phyloP scores from a whole-genome alignment of 2,113 vertebrate species.

The Merops nubicus region DNA sequence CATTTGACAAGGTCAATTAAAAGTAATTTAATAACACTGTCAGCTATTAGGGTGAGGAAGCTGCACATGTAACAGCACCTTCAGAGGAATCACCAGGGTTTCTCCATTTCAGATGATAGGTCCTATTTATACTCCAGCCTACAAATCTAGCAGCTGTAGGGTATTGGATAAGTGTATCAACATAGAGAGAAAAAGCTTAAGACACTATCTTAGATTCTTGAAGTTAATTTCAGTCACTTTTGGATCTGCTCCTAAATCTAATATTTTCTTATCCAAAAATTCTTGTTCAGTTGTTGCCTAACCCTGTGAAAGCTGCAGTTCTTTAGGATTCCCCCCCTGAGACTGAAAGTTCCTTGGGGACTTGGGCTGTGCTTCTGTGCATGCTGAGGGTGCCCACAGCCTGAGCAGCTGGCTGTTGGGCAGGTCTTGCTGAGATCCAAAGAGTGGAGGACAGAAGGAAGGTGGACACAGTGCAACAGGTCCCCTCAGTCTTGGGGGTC shows the following conservation, averaged over 20 bases:
- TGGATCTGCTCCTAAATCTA: not conserved
- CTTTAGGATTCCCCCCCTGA: not conserved
- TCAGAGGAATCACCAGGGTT: not conserved
- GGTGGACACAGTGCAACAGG: not conserved
- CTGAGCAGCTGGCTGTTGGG: not conserved
- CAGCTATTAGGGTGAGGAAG: not conserved
- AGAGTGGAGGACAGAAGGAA: not conserved
- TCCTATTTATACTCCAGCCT: not conserved
- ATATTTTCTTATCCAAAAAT: not conserved
- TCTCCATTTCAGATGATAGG: not conserved
- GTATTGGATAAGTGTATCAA: not conserved
- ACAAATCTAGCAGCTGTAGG: not conserved
- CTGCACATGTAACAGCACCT: not conserved
- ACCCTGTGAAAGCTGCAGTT: not conserved
- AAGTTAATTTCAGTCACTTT: not conserved
- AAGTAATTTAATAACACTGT: constrained; percentile 11
- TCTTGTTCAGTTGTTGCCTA: not conserved
- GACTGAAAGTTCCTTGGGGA: not conserved
- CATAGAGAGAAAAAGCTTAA: not conserved
- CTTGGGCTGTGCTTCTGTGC: not conserved
- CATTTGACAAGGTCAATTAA: constrained; percentile 18
- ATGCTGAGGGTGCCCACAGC: not conserved
- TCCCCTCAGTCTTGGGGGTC: no score
- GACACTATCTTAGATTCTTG: not conserved
- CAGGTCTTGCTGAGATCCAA: not conserved